Evolutionary conservation across 2,797 vertebrate genomes (phyloP).

Genomic region (Kryptopterus vitreolus): DNA sequence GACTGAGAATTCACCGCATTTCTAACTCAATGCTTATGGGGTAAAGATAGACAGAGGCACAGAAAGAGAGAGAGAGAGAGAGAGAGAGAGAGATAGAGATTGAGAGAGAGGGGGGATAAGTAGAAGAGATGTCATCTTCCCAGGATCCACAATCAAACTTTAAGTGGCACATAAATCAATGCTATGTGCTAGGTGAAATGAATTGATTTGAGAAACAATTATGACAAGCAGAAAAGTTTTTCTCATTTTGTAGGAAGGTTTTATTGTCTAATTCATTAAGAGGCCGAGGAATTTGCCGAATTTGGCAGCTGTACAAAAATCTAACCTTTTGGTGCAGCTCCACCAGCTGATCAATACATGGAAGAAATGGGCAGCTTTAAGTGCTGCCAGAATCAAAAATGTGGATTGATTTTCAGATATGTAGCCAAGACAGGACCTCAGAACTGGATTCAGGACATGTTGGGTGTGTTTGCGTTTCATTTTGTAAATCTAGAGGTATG

Average conservation of each 20-base stretch:
- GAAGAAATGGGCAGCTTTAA: not conserved
- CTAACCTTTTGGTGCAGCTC: constrained; percentile 1
- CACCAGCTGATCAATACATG: constrained; percentile 11
- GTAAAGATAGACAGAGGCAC: not conserved
- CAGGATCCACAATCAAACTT: constrained; percentile 53
- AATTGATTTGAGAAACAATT: constrained; percentile 59
- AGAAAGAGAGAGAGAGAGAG: not conserved
- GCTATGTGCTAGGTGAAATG: constrained; percentile 64
- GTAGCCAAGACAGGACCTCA: not conserved
- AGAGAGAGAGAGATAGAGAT: not conserved
- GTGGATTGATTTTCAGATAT: not conserved
- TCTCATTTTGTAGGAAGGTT: constrained; percentile 54
- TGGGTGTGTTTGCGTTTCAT: too few relatives aligned
- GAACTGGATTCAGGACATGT: not conserved
- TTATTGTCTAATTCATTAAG: constrained; percentile 47
- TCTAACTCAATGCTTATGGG: constrained; percentile 46
- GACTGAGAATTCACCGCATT: constrained; percentile 65
- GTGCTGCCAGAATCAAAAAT: not conserved
- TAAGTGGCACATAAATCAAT: constrained; percentile 62
- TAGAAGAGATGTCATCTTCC: constrained; percentile 33
- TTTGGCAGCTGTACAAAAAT: constrained; percentile 19
- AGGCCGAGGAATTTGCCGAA: not conserved
- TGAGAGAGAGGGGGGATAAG: not conserved
- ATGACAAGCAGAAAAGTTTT: constrained; percentile 46
- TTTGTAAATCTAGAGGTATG: too few relatives aligned